Base-by-base conservation (phyloP, 2,797 vertebrate species). In the Acridotheres tristis region DNA sequence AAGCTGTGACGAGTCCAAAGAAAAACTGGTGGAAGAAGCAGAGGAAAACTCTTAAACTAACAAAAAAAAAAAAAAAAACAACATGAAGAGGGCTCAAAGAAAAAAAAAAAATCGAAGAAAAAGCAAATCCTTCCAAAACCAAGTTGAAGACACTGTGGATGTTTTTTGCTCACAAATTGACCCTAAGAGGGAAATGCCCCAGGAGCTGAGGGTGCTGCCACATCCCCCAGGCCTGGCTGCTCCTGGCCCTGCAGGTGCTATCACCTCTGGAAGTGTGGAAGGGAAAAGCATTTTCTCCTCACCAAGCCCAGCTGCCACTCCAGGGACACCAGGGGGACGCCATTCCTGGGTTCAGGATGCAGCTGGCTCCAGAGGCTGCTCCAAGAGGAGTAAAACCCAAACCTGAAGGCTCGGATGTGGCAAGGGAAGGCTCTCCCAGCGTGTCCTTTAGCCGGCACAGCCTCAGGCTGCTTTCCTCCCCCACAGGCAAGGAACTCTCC, bases 1-100 rank as follows among this genome's bases (percentile, higher is more conserved):
- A 2, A 34, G 27, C 42, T 5, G n/a, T 1, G 20, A 55, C 0
- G 16, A 36, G 14, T 0, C 18, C 5, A 40, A 47, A 5, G 16
- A 17, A 17, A 68, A 66, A 32, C 2, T 2, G 36, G 15, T 3
- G 30, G 53, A 32, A 73, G 55, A 20, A 45, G 45, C 21, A 53
- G 55, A 69, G 36, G 16, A 30, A 66, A 77, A 36, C 38, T 71
- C 84, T 15, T 32, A 21, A 82, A 71, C 61, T 5, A 21, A 36
- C 36, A 36, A 36, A 9, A 38, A 21, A 1, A 3, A 58, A 65
- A 90, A 88, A 9, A n/a, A n/a, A n/a, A n/a, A n/a, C n/a, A n/a
- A n/a, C 16, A 57, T 6, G 42, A 16, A 22, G 45, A 21, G 4
- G 22, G 4, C 63, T 55, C 23, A 3, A 75, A 55, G 10, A 4